These are phyloP conservation scores for Typhlichthys eigenmanni DNA, from an alignment of 2,797 vertebrate genomes.

Conservation along the genomic window DNA sequence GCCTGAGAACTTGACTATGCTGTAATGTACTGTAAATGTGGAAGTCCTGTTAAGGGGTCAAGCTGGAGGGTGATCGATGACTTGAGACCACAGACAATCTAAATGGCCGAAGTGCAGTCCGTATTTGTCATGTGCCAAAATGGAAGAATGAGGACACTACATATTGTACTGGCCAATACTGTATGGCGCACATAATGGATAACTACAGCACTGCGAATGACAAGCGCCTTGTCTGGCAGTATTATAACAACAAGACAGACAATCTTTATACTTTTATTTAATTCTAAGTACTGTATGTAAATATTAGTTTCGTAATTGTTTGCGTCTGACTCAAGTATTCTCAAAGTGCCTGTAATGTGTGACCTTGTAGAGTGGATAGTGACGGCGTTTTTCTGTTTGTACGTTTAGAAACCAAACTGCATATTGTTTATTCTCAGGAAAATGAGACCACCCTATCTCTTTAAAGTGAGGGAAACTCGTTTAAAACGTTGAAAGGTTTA, in stretches of 20 bases:
- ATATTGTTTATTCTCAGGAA: constrained; percentile 64
- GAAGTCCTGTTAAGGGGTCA: not conserved
- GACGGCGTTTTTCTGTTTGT: constrained; percentile 9
- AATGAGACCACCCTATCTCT: constrained; percentile 36
- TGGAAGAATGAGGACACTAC: constrained; percentile 2
- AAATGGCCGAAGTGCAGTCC: constrained; percentile 4
- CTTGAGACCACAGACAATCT: constrained; percentile 7
- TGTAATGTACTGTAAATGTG: constrained; percentile 41
- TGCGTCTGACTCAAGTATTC: constrained; percentile 12
- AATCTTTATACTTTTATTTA: constrained; percentile 35
- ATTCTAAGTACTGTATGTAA: constrained; percentile 16
- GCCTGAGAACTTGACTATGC: constrained; percentile 56
- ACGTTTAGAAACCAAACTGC: constrained; percentile 17
- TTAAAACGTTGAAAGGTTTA: constrained; percentile 5
- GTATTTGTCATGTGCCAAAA: not conserved
- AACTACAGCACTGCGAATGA: constrained; percentile 5
- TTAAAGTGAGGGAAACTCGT: constrained; percentile 11
- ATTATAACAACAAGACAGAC: not conserved
- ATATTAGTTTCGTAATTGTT: constrained; percentile 29
- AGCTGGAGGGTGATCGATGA: constrained; percentile 4
- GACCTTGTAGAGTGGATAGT: constrained; percentile 6
- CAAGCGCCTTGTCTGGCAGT: constrained; percentile 31
- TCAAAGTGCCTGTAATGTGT: constrained; percentile 31
- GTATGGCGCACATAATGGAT: constrained; percentile 13
- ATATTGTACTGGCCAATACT: not conserved